Evolutionary conservation across 92 coral and sea anemone genomes (phyloP).

Genomic region (Phenganax stokvisi): DNA sequence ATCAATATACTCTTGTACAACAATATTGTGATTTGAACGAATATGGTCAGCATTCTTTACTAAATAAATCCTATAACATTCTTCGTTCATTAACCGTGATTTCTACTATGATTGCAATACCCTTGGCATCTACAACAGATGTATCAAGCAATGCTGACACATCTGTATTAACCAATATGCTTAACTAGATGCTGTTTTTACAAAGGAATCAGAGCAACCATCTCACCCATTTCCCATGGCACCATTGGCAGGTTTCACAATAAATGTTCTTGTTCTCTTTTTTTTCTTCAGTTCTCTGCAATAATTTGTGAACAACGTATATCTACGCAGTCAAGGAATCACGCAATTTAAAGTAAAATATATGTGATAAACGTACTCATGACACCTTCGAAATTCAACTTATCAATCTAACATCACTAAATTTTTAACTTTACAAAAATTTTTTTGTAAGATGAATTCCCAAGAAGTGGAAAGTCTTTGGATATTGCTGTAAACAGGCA

Average conservation of each 20-base stretch:
- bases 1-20: slow-evolving; percentile 85
- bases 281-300: slow-evolving; percentile 91
- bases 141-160: too few relatives aligned
- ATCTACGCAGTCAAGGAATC: slow-evolving; percentile 51
- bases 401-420: background rate
- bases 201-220: background rate
- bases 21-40: slow-evolving; percentile 86
- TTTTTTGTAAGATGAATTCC: background rate
- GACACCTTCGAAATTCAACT: background rate
- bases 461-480: background rate
- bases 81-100: background rate
- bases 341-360: background rate
- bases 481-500: too few relatives aligned
- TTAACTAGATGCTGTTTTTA: background rate
- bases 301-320: slow-evolving; percentile 71
- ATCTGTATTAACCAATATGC: too few relatives aligned
- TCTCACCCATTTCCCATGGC: slow-evolving; percentile 98
- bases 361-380: background rate
- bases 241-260: slow-evolving; percentile 91
- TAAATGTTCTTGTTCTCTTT: slow-evolving; percentile 72
- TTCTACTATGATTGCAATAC: background rate
- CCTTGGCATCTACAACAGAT: too few relatives aligned
- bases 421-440: background rate
- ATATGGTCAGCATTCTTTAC: slow-evolving; percentile 78
- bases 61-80: slow-evolving; percentile 60